phyloP scores from a whole-genome alignment of 1,140 invertebrate genomes.

The Bradysia coprophila region DNA sequence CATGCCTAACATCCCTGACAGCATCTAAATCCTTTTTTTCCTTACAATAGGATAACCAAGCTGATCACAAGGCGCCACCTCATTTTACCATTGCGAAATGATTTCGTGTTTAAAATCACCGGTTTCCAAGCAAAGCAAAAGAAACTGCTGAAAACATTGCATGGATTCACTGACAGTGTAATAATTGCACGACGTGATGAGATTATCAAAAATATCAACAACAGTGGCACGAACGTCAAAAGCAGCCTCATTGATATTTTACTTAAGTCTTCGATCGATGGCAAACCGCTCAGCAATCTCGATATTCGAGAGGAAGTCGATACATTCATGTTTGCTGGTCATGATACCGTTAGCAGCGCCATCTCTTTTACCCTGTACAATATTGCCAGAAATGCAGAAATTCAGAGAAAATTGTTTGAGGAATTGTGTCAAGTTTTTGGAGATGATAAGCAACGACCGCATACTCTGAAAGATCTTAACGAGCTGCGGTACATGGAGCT shows the following conservation, averaged over 20 bases:
- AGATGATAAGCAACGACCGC: neutral
- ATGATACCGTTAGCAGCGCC: conserved; percentile 4
- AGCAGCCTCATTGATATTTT: conserved; percentile 52
- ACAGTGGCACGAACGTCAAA: too few species aligned
- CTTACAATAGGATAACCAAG: too few species aligned
- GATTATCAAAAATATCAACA: too few species aligned
- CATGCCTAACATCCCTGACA: too few species aligned
- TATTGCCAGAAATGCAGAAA: neutral
- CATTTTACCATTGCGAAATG: too few species aligned
- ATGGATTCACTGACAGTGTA: conserved; percentile 42
- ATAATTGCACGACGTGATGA: conserved; percentile 23
- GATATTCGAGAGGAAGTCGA: conserved; percentile 49
- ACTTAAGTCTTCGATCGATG: conserved; percentile 31
- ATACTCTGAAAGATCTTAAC: neutral
- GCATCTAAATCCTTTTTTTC: too few species aligned
- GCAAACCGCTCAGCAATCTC: conserved; percentile 28
- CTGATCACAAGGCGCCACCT: too few species aligned
- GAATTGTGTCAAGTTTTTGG: conserved; percentile 4
- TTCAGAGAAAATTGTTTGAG: conserved; percentile 1
- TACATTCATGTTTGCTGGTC: conserved; percentile 48
- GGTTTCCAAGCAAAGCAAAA: too few species aligned
- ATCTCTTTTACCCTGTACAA: conserved; percentile 2
- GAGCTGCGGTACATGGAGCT: conserved; percentile 41
- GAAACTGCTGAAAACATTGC: conserved; percentile 34
- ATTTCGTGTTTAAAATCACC: too few species aligned